A percentile compares a stretch with the other conserved stretches of the same genome.
Evolutionary conservation across 2,797 vertebrate genomes (phyloP).

Genomic region (Eupleurogrammus muticus): DNA sequence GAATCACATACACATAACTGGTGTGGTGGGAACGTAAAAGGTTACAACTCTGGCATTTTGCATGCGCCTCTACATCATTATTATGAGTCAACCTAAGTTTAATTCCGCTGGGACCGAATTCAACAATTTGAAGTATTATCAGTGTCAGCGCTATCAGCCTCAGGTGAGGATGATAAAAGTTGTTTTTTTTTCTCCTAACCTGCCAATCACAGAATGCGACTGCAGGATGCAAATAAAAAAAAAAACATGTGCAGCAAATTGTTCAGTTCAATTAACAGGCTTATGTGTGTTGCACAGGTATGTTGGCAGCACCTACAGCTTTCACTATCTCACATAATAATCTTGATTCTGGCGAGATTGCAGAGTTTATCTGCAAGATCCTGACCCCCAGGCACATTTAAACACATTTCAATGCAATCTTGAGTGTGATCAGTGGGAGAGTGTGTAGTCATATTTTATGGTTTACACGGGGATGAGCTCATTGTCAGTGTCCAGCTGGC

Average conservation of each 20-base stretch:
- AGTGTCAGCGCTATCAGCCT: slow-evolving; percentile 33
- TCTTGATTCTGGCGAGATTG: neutral
- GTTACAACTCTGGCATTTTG: slow-evolving; percentile 6
- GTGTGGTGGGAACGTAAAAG: slow-evolving; percentile 9
- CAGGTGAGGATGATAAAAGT: slow-evolving; percentile 19
- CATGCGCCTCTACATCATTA: neutral
- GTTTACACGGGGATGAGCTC: neutral
- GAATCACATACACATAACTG: slow-evolving; percentile 4
- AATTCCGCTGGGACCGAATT: slow-evolving; percentile 23
- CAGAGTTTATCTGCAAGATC: neutral
- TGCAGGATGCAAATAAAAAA: slow-evolving; percentile 13
- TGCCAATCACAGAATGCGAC: slow-evolving; percentile 20
- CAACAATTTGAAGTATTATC: slow-evolving; percentile 5
- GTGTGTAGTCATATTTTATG: neutral
- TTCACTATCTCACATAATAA: neutral
- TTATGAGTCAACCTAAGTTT: slow-evolving; percentile 12
- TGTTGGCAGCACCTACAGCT: no score
- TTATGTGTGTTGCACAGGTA: no score
- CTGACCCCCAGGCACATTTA: neutral
- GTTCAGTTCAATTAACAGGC: neutral
- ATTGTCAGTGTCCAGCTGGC: neutral
- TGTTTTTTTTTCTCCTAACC: slow-evolving; percentile 2
- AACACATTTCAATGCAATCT: neutral
- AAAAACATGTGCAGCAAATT: slow-evolving; percentile 27
- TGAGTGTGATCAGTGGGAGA: neutral